phyloP scores from a whole-genome alignment of 1,140 invertebrate species.

The Nebria ingens region DNA sequence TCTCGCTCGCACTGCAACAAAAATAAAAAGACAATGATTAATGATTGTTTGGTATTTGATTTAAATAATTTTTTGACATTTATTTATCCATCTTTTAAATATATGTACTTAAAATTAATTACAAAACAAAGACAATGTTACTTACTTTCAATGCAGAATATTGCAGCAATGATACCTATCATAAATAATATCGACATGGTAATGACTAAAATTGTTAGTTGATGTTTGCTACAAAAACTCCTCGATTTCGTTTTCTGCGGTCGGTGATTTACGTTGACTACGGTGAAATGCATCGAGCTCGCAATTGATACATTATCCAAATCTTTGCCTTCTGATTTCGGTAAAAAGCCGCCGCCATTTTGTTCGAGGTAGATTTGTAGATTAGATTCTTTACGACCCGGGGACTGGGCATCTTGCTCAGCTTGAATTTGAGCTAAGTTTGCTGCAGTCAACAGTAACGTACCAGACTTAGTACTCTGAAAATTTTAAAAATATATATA shows the following conservation, averaged over 20 bases:
- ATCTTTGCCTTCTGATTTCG: constrained; percentile 27
- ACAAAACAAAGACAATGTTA: constrained; percentile 21
- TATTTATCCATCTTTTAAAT: not conserved
- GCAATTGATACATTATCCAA: constrained; percentile 61
- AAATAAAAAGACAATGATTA: constrained; percentile 19
- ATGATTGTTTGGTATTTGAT: constrained; percentile 8
- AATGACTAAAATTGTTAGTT: constrained; percentile 65
- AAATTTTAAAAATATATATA: constrained; percentile 22
- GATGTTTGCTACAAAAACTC: constrained; percentile 63
- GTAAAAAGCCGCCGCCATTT: constrained; percentile 7
- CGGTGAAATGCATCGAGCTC: constrained; percentile 75
- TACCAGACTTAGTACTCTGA: constrained; percentile 69
- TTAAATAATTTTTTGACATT: no score
- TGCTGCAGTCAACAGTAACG: constrained; percentile 61
- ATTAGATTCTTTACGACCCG: not conserved
- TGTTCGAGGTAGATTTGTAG: not conserved
- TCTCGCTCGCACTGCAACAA: constrained; percentile 49
- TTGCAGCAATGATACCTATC: constrained; percentile 61
- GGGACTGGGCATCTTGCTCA: constrained; percentile 5
- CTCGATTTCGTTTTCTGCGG: constrained; percentile 40
- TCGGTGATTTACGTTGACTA: constrained; percentile 65
- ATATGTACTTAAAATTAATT: not conserved
- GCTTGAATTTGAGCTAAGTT: constrained; percentile 58
- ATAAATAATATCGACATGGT: constrained; percentile 69
- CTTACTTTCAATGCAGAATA: constrained; percentile 59